Base-by-base conservation (phyloP, 2,797 vertebrate genomes). In the Limnodromus scolopaceus region DNA sequence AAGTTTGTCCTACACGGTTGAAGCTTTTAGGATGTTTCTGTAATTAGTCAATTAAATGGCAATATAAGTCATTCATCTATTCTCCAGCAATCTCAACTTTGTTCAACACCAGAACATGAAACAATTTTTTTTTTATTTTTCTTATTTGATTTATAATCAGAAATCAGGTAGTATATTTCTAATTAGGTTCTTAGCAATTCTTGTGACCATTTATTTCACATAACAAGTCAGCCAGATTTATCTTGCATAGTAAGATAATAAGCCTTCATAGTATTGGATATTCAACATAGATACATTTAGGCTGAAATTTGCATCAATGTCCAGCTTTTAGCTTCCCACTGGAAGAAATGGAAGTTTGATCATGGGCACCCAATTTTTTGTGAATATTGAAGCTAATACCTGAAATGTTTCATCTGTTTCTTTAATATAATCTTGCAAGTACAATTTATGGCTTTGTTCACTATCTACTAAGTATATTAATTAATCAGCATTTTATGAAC, bases 401-500 rank as follows among this genome's bases (percentile, higher is more conserved):
- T 48, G 34, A 81, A 78, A 69, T 41, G 6, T 64, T 92, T 93
- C 36, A 58, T 22, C 18, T 8, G 0, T 6, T 54, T 90, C 32
- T 92, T 77, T 83, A 83, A 71, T 86, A 72, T 8, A 81, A 45
- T 10, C 13, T 79, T 88, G 61, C 76, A 79, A 95, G 34, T 45
- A 54, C n/a, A 89, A 65, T 84, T 94, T 92, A 72, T 51, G 20
- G 30, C 30, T 92, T 84, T 93, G 41, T 72, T 95, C 80, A 36
- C 64, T 83, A 51, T 85, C 87, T 87, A 43, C 30, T 63, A 91
- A 78, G n/a, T 90, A 45, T 84, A 79, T 92, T 95, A 94, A 96
- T 95, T 96, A 95, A 93, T 79, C 83, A 84, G 70, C 25, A 64
- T 87, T 86, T 95, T 92, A 93, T 76, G 54, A 94, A 91, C 46